Conservation (phyloP, 2,113 vertebrate species). For the Lathamus discolor region DNA sequence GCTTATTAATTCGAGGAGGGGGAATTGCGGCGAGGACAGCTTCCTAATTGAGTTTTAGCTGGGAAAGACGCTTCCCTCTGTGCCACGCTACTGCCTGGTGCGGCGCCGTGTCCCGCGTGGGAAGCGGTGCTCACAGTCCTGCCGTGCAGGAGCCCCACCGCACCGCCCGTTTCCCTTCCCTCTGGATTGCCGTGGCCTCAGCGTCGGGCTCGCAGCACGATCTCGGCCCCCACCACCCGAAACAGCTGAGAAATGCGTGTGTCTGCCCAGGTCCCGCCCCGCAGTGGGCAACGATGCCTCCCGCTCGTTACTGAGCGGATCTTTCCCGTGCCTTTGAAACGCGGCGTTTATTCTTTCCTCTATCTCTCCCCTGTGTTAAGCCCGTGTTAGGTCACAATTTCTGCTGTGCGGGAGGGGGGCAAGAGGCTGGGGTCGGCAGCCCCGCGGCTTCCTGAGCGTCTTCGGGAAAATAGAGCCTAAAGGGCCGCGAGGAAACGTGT, state of each 20-base stretch:
- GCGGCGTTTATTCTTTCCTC: neutral
- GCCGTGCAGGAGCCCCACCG: accelerated
- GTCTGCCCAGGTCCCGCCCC: neutral
- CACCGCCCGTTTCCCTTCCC: neutral
- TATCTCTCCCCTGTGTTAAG: neutral
- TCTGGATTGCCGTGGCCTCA: neutral
- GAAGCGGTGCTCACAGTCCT: neutral
- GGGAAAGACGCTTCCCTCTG: slow-evolving; percentile 19
- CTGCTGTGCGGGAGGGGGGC: neutral
- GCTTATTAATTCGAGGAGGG: slow-evolving; percentile 79
- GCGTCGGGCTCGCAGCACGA: neutral
- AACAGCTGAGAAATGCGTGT: neutral
- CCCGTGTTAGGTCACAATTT: neutral
- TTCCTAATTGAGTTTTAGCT: slow-evolving; percentile 75
- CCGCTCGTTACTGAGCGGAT: neutral
- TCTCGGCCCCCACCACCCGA: neutral
- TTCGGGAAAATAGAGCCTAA: neutral
- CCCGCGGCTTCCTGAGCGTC: neutral
- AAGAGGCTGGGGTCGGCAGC: neutral
- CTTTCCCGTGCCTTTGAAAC: neutral
- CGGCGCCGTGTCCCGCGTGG: neutral
- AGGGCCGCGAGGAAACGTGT: neutral
- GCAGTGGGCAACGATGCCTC: neutral
- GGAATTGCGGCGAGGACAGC: slow-evolving; percentile 65
- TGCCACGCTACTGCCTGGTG: neutral